Base-by-base conservation (phyloP, 2,113 vertebrate species). In the Pangasianodon hypophthalmus region DNA sequence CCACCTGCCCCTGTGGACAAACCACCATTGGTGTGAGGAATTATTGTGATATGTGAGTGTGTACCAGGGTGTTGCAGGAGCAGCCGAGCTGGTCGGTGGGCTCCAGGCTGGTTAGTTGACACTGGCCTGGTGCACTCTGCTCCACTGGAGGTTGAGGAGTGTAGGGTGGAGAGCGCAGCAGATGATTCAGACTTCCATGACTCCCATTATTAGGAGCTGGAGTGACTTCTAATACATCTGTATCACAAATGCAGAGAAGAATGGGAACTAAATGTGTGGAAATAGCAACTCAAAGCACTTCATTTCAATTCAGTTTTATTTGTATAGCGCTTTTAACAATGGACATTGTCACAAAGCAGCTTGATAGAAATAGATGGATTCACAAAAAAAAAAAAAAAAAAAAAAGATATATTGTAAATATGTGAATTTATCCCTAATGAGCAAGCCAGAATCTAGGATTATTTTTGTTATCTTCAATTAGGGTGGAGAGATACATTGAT, bases 161-260 rank as follows among this genome's bases (percentile, higher is more conserved):
- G 88, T 92, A 90, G 56, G 32, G 24, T 1, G 96, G 95, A 10
- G 13, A 32, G 50, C 92, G 93, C 83, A 97, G 93, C 1, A 96
- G 11, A 88, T 97, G 96, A 90, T 97, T 96, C 91, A 97, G 81
- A 14, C 96, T 96, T 21, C 96, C 96, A 24, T 96, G 96, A 9
- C 94, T 96, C 2, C 96, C 96, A 26, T 97, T 97, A 92, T 97
- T 97, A 6, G 91, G 91, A 6, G 85, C 29, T 0, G 96, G 96
- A 3, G 64, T 58, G 41, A 97, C 93, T 89, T 95, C 87, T 58
- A 97, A 91, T 32, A 96, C 41, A 48, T 97, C 96, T 97, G 90
- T 60, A 16, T n/a, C 14, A 91, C 16, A 91, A 50, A 64, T 88
- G 46, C 90, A 1, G 24, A 3, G 37, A 69, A 21, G 19, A 64